phyloP scores from a whole-genome alignment of 92 coral and sea anemone species.

The Blastomussa wellsi region DNA sequence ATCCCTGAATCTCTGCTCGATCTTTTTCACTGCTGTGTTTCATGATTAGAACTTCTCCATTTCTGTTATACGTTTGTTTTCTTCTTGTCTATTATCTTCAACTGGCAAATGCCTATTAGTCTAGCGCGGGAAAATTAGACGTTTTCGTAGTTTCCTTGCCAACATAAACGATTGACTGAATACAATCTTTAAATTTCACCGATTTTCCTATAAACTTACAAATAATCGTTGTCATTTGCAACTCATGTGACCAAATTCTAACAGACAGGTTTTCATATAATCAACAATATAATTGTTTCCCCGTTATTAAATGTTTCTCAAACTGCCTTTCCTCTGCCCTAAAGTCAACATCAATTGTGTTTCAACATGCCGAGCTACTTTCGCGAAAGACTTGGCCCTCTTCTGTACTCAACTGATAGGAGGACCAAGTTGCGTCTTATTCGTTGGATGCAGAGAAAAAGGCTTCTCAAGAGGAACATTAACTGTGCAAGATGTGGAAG shows the following conservation, averaged over 20 bases:
- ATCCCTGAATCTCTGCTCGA: too few relatives aligned
- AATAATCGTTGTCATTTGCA: too few relatives aligned
- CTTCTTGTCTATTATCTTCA: too few relatives aligned
- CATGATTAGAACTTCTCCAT: too few relatives aligned
- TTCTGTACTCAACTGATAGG: conserved; percentile 20
- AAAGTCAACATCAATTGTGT: background rate
- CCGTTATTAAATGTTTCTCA: background rate
- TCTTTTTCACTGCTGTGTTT: too few relatives aligned
- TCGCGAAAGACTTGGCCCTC: conserved; percentile 17
- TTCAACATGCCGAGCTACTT: conserved; percentile 23
- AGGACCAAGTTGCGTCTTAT: conserved; percentile 20
- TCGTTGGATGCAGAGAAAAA: conserved; percentile 26
- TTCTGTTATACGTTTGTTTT: too few relatives aligned
- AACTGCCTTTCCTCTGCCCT: background rate
- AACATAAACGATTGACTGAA: too few relatives aligned
- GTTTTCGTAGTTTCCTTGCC: too few relatives aligned
- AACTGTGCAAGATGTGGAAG: conserved; percentile 8
- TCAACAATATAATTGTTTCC: background rate
- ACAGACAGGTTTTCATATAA: background rate
- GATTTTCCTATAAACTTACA: too few relatives aligned
- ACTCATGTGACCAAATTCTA: background rate
- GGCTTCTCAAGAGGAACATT: conserved; percentile 24
- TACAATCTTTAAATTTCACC: too few relatives aligned
- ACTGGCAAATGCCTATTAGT: too few relatives aligned
- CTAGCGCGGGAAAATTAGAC: too few relatives aligned